Evolutionary conservation across 2,888 invertebrate genomes (phyloP).

Genomic region (Cordylochernes scorpioides): DNA sequence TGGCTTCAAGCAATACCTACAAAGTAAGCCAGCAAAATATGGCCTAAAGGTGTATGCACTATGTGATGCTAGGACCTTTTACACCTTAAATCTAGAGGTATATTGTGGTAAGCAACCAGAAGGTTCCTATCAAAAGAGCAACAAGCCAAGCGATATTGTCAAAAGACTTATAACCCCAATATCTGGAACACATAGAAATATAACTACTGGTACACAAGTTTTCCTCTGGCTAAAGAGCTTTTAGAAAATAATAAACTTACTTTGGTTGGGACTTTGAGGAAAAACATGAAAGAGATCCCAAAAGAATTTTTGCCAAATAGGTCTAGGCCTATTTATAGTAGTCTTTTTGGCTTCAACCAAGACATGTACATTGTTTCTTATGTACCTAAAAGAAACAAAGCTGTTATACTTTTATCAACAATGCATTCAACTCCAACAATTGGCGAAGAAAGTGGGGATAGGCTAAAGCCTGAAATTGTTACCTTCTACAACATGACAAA

Average conservation of each 20-base stretch:
- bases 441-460: no score
- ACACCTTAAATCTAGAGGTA: conserved; percentile 1
- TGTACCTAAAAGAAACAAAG: no score
- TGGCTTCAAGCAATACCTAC: conserved; percentile 16
- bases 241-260: background rate
- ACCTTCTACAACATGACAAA: background rate
- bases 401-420: no score
- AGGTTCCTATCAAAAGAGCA: background rate
- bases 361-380: no score
- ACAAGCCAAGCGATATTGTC: background rate
- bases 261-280: conserved; percentile 1
- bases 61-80: conserved; percentile 16
- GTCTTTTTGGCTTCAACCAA: no score
- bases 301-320: no score
- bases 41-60: conserved; percentile 19
- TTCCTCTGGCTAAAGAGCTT: background rate
- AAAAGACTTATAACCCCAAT: conserved; percentile 1
- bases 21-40: conserved; percentile 19
- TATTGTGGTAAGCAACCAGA: conserved; percentile 4
- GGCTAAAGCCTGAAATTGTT: background rate
- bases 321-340: no score
- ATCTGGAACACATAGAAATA: conserved; percentile 1
- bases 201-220: conserved; percentile 3
- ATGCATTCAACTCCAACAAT: no score
- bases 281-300: conserved; percentile 2